Evolutionary conservation across 2,888 invertebrate genomes (phyloP).

Genomic region (Peribatodes rhomboidaria): DNA sequence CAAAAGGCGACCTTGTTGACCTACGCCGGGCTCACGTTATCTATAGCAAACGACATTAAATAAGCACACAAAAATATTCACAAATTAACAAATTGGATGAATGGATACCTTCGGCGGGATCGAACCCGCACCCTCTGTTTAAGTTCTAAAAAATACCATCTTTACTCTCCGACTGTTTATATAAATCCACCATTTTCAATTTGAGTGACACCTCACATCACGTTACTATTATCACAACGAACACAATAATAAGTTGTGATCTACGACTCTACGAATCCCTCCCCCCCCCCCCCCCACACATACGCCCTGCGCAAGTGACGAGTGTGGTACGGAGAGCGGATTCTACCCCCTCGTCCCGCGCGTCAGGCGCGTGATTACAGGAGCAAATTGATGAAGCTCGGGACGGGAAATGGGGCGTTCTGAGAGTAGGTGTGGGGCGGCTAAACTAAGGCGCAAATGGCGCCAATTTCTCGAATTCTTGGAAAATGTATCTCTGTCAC

Average conservation of each 20-base stretch:
- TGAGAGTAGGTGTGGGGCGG: background rate
- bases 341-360: conserved; percentile 1
- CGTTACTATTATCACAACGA: conserved; percentile 23
- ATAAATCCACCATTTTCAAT: conserved; percentile 16
- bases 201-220: conserved; percentile 19
- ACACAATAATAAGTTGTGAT: conserved; percentile 36
- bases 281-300: background rate
- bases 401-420: conserved; percentile 9
- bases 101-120: too few species aligned
- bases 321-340: conserved; percentile 5
- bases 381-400: conserved; percentile 38
- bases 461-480: background rate
- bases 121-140: too few species aligned
- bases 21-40: too few species aligned
- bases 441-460: background rate
- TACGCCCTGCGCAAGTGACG: conserved; percentile 4
- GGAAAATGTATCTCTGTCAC: too few species aligned
- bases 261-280: conserved; percentile 21
- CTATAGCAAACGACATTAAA: too few species aligned
- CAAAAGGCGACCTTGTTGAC: too few species aligned
- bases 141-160: background rate
- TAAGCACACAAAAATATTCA: too few species aligned
- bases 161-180: background rate
- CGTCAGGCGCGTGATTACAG: conserved; percentile 39
- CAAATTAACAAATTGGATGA: too few species aligned